Base-by-base conservation (phyloP, 2,888 invertebrate species). In the Ceraclea dissimilis region DNA sequence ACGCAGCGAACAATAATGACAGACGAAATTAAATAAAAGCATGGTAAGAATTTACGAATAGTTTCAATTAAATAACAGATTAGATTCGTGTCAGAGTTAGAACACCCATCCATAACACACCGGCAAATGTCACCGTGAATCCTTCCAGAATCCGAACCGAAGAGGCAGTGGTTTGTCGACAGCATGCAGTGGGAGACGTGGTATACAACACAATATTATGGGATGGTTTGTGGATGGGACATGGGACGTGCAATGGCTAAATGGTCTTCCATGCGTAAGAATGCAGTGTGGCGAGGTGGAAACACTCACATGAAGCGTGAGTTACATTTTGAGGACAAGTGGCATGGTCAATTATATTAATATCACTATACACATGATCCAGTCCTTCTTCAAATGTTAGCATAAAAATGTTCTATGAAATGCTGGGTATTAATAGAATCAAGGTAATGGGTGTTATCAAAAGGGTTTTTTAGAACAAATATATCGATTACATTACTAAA, bases 261-360 rank as follows among this genome's bases (percentile, higher is more conserved):
- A 44, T 44, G 46, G 21, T 22, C 52, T 31, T 22, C 19, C 49
- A 49, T 49, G 49, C 49, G 49, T 22, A 11, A 20, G 46, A 19
- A 49, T 49, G 2, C 26, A 10, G 47, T 18, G 18, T 19, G 49
- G 22, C 49, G 49, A 49, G 49, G 49, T 49, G 49, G 49, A 49
- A 49, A 49, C 20, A n/a, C 19, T 49, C 49, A 21, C 49, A 2
- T 26, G 49, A 49, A 49, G 16, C 26, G 49, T 49, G 22, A 17
- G 49, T 39, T 39, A 39, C 39, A 39, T 39, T 39, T 39, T 39
- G 39, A 39, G 39, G 39, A 39, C 39, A 13, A 39, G 31, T 31
- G 31, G 26, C 10, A 26, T 26, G 26, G 26, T 26, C 26, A 26
- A 10, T 26, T 26, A 26, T n/a, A n/a, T n/a, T n/a, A n/a, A n/a